These are phyloP conservation scores for Microhierax caerulescens DNA, from an alignment of 2,797 vertebrate genomes.

Conservation along the genomic window DNA sequence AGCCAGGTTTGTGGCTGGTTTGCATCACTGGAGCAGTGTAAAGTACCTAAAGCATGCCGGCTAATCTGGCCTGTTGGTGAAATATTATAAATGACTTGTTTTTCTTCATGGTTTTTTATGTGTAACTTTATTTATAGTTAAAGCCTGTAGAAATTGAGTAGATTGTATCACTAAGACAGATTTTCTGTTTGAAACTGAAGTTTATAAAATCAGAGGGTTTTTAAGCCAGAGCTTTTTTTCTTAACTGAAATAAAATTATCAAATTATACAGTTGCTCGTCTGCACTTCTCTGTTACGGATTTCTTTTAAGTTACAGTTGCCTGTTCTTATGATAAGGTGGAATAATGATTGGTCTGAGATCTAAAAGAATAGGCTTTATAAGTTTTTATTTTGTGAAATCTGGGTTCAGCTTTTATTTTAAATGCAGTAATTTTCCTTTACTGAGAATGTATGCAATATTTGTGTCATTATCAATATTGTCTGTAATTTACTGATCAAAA, in stretches of 20 bases:
- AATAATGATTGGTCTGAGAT: neutral
- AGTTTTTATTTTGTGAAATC: neutral
- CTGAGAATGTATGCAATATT: neutral
- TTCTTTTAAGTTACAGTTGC: neutral
- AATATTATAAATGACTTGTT: conserved; percentile 48
- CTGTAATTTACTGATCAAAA: neutral
- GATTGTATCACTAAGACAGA: neutral
- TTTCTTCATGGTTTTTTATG: conserved; percentile 26
- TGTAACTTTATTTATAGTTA: conserved; percentile 14
- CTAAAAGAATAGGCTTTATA: neutral
- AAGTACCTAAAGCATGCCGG: conserved; percentile 48
- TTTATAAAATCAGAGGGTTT: neutral
- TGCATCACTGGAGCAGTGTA: conserved; percentile 20
- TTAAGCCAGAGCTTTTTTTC: neutral
- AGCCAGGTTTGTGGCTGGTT: conserved; percentile 33
- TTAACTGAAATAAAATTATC: neutral
- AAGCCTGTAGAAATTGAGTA: neutral
- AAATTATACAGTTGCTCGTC: neutral
- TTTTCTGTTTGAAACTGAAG: neutral
- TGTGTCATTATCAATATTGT: neutral
- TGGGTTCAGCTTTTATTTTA: neutral
- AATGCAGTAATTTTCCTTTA: neutral
- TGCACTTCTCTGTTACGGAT: neutral
- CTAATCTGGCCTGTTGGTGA: conserved; percentile 54
- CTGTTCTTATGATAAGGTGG: neutral